Evolutionary conservation across 2,888 invertebrate species (phyloP), one percentile per base, ranked within the genome.

Genomic region (Pandemis cinnamomeana): DNA sequence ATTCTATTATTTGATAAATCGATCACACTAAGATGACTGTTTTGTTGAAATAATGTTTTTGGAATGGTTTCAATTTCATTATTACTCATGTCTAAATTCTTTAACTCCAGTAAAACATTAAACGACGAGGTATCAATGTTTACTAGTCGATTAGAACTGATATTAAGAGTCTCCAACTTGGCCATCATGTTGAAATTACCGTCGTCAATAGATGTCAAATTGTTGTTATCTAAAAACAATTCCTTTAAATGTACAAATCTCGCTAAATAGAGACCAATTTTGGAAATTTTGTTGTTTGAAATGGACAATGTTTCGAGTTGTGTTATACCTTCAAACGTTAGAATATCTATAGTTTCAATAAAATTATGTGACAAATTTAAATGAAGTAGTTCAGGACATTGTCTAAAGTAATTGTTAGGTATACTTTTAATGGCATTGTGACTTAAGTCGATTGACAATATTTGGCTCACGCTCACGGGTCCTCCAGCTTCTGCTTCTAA

Each of bases 361-460:
- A 36, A 20, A 69, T 75, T 75, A 51, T 46, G 63, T 11, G 75
- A 75, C 20, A 75, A 15, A 69, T 72, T 71, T 15, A 75, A 66
- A 72, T 75, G 58, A 10, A 60, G 36, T 0, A 75, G 48, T 11
- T 64, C 36, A 7, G 64, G 10, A 53, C 69, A 75, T 7, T 64
- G 48, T 41, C 63, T 51, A 36, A 75, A 69, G 20, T 20, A 44
- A 60, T 64, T 64, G 4, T 64, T 60, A 10, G 72, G 69, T 6
- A 61, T 61, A 64, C 62, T 60, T 44, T 36, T 7, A 48, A 75
- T 71, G 7, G 61, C 46, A 72, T 75, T 75, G 64, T 75, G 68
- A 60, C 75, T 75, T 10, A 75, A 55, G 53, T 75, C 75, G 7
- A 75, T 69, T 5, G 46, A 51, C 5, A 8, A 61, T 10, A 75